phyloP scores from a whole-genome alignment of 2,888 invertebrate genomes.

The Caenorhabditis uteleia region DNA sequence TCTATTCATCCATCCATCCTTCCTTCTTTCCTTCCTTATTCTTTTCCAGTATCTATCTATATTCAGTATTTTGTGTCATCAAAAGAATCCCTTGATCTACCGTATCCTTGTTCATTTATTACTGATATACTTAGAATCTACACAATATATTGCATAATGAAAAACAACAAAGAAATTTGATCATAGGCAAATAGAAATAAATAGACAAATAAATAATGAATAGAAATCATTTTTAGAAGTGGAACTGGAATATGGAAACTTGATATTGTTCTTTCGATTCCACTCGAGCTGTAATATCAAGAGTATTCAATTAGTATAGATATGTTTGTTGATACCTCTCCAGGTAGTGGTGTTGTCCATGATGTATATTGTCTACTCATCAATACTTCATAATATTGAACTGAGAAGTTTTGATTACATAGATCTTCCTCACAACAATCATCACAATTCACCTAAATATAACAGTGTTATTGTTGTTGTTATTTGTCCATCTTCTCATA shows the following conservation, averaged over 20 bases:
- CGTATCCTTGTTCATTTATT: too few species aligned
- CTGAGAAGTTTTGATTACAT: conserved; percentile 61
- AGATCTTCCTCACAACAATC: conserved; percentile 61
- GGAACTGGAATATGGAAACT: conserved; percentile 23
- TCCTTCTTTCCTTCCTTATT: too few species aligned
- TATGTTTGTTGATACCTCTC: conserved; percentile 40
- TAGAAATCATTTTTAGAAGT: background rate
- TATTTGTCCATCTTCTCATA: conserved; percentile 1
- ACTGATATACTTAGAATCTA: too few species aligned
- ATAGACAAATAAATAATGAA: too few species aligned
- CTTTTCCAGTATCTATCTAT: too few species aligned
- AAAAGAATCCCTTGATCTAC: too few species aligned
- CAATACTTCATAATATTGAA: conserved; percentile 56
- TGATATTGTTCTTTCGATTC: conserved; percentile 37
- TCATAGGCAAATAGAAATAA: too few species aligned
- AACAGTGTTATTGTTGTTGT: conserved; percentile 1
- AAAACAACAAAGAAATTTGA: background rate
- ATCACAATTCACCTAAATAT: conserved; percentile 62
- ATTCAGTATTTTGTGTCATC: too few species aligned
- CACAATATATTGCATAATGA: background rate
- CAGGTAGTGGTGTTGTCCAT: conserved; percentile 59
- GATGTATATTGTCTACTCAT: conserved; percentile 58
- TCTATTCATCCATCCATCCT: too few species aligned
- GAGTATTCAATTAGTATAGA: background rate
- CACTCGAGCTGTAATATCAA: conserved; percentile 24